A percentile compares a stretch with the other conserved stretches of the same genome.
phyloP scores from a whole-genome alignment of 2,888 invertebrate genomes.

The Busseola fusca region DNA sequence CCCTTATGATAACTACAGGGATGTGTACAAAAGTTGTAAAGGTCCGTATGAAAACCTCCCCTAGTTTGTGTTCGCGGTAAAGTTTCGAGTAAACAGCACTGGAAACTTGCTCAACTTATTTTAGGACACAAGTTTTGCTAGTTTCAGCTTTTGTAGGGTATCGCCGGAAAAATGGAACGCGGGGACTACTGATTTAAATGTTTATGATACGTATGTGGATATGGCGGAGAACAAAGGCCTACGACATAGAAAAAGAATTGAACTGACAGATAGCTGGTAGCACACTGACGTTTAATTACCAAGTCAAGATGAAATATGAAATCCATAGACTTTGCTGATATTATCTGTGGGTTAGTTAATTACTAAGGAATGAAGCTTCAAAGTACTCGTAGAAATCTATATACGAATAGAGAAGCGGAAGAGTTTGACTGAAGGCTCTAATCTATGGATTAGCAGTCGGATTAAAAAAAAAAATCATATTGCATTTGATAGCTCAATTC shows the following conservation, averaged over 20 bases:
- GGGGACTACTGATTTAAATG: constrained; percentile 19
- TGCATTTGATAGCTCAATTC: background rate
- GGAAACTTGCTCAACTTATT: constrained; percentile 61
- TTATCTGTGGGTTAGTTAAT: background rate
- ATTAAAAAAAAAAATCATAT: background rate
- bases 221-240: background rate
- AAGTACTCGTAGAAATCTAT: background rate
- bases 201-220: constrained; percentile 5
- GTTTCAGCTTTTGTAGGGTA: constrained; percentile 39
- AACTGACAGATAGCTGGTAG: background rate
- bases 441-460: rapidly evolving
- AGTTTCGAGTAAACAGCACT: constrained; percentile 62
- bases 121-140: constrained; percentile 57
- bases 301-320: background rate
- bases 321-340: background rate
- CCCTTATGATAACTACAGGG: constrained; percentile 62
- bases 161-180: constrained; percentile 28
- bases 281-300: background rate
- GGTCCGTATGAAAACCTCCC: constrained; percentile 60
- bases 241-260: background rate
- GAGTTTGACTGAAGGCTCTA: background rate
- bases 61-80: constrained; percentile 59
- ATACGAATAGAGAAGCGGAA: background rate
- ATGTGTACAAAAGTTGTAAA: constrained; percentile 63
- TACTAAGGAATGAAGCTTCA: background rate